These are phyloP conservation scores for Aurelia sp. DNA, from an alignment of 30 jellyfish, hydroid and myxozoan genomes.

Conservation along the genomic window DNA sequence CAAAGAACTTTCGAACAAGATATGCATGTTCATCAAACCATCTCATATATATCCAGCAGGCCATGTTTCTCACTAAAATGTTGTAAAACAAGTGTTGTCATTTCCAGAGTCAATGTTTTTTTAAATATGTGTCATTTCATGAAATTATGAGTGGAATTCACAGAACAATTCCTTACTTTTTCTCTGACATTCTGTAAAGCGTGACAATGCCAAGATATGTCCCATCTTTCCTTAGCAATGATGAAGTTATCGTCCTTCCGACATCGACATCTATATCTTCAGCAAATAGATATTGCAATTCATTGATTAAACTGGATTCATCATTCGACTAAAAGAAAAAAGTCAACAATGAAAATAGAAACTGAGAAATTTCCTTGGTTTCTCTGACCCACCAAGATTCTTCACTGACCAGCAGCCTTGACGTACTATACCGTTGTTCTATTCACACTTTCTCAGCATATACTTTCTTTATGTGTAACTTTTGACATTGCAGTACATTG, in stretches of 20 bases:
- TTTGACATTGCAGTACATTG: too few relatives aligned
- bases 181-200: conserved; percentile 30
- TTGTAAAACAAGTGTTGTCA: too few relatives aligned
- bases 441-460: too few relatives aligned
- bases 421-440: too few relatives aligned
- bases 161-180: conserved; percentile 18
- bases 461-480: too few relatives aligned
- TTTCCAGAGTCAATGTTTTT: too few relatives aligned
- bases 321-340: conserved; percentile 28
- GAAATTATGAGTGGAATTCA: too few relatives aligned
- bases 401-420: background rate
- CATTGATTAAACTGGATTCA: conserved; percentile 11
- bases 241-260: conserved; percentile 17
- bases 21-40: too few relatives aligned
- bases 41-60: too few relatives aligned
- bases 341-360: background rate
- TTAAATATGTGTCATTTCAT: too few relatives aligned
- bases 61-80: too few relatives aligned
- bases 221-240: conserved; percentile 52
- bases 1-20: too few relatives aligned
- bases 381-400: background rate
- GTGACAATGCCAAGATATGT: conserved; percentile 32
- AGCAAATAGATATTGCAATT: conserved; percentile 56
- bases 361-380: background rate
- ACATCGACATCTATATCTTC: conserved; percentile 42